Base-by-base conservation (phyloP, 2,888 invertebrate species). In the Marasmarcha lunaedactyla region DNA sequence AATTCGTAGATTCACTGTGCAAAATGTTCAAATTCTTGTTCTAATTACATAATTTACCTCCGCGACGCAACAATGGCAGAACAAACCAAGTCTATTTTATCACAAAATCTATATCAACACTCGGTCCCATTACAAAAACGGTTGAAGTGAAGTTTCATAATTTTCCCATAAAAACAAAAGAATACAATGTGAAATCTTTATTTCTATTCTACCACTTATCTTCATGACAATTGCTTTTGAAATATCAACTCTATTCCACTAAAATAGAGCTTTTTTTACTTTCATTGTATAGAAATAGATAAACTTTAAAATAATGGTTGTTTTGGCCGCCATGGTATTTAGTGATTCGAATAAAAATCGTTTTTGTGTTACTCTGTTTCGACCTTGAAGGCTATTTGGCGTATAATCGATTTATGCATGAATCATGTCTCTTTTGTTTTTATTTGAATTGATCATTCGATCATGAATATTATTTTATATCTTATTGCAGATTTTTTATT, bases 141-240 rank as follows among this genome's bases (percentile, higher is more conserved):
- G 37, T 10, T 7, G 30, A 35, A 44, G 30, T 35, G 26, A 26
- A 20, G 39, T 52, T 51, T 47, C 50, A 37, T 39, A 49, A 52
- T 42, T 41, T 46, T 49, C 52, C 42, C 52, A 51, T 41, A 45
- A 35, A 43, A 49, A 46, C 42, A 51, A 45, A 33, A 45, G 26
- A 41, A 25, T n/a, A 6, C 41, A 33, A 39, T 50, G 47, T 42
- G 50, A 50, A 48, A 42, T 38, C 33, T 36, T 42, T 40, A 38
- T 40, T 33, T 34, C 15, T 26, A 36, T 27, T 12, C 3, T 12
- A 11, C 25, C 30, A 30, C 2, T 30, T 30, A 30, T 30, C 20
- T 30, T 7, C 10, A n/a, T 30, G 30, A 30, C 4, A 30, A 4
- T 30, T 7, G 30, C 11, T 30, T 7, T 11, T 30, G 6, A 11